These are phyloP conservation scores for Dynastes tityus DNA, from an alignment of 2,888 invertebrate species.

Conservation along the genomic window DNA sequence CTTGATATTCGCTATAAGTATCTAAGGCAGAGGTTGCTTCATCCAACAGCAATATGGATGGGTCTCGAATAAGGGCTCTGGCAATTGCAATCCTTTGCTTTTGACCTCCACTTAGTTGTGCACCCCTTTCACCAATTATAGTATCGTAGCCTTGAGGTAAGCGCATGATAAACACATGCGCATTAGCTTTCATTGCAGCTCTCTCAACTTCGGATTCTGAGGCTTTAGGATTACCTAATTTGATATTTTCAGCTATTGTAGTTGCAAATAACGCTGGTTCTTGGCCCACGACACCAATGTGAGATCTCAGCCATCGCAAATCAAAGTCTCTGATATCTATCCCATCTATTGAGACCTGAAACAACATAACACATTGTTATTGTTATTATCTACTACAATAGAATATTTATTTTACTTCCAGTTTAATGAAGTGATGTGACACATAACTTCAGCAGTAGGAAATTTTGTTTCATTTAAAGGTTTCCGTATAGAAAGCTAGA, in stretches of 20 bases:
- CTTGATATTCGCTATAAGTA: constrained; percentile 88
- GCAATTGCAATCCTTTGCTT: constrained; percentile 94
- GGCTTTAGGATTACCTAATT: constrained; percentile 79
- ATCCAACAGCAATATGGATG: constrained; percentile 84
- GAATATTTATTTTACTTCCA: too few species aligned
- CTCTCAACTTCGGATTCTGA: constrained; percentile 78
- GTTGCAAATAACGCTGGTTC: constrained; percentile 91
- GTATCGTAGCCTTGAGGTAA: constrained; percentile 88
- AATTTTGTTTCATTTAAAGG: too few species aligned
- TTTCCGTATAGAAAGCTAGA: too few species aligned
- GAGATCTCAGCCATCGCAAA: constrained; percentile 83
- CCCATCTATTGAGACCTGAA: constrained; percentile 78
- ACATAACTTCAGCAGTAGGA: too few species aligned
- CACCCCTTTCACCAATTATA: constrained; percentile 88
- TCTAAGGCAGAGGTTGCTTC: constrained; percentile 94
- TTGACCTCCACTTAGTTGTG: constrained; percentile 89
- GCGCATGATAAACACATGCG: constrained; percentile 83
- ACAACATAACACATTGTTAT: not conserved
- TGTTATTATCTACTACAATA: too few species aligned
- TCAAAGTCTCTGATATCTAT: constrained; percentile 81
- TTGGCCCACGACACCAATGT: constrained; percentile 92
- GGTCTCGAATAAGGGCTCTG: constrained; percentile 87
- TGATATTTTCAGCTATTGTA: constrained; percentile 89
- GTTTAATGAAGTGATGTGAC: too few species aligned
- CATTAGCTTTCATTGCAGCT: constrained; percentile 84